Evolutionary conservation across 2,797 vertebrate species (phyloP).

Genomic region (Alca torda): DNA sequence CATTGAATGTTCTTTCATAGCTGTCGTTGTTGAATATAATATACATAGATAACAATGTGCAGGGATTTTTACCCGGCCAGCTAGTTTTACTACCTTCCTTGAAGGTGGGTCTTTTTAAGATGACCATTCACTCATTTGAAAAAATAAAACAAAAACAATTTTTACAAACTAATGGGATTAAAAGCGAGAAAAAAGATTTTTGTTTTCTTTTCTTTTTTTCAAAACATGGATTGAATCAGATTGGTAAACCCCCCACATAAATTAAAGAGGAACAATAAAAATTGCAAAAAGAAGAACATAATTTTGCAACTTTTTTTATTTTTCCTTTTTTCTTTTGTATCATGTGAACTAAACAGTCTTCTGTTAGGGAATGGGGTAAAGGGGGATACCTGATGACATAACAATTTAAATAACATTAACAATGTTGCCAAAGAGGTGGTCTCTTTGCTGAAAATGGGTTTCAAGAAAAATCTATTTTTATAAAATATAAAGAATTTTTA

Average conservation of each 20-base stretch:
- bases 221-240: slow-evolving; percentile 86
- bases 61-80: slow-evolving; percentile 99
- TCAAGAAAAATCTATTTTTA: slow-evolving; percentile 99
- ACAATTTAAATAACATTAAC: slow-evolving; percentile 95
- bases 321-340: slow-evolving; percentile 99
- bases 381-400: slow-evolving; percentile 98
- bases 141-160: slow-evolving; percentile 82
- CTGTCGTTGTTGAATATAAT: slow-evolving; percentile 96
- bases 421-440: slow-evolving; percentile 99
- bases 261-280: slow-evolving; percentile 88
- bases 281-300: slow-evolving; percentile 85
- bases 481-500: slow-evolving; percentile 99
- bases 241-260: slow-evolving; percentile 83
- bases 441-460: slow-evolving; percentile 99
- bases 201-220: slow-evolving; percentile 78
- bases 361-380: slow-evolving; percentile 92
- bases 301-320: slow-evolving; percentile 86
- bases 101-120: slow-evolving; percentile 99
- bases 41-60: slow-evolving; percentile 92
- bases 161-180: slow-evolving; percentile 84
- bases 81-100: slow-evolving; percentile 98
- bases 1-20: slow-evolving; percentile 99
- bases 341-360: slow-evolving; percentile 98
- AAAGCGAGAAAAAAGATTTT: slow-evolving; percentile 82
- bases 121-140: slow-evolving; percentile 96